Conservation (phyloP, 2,797 vertebrate genomes). For the Choloepus didactylus region DNA sequence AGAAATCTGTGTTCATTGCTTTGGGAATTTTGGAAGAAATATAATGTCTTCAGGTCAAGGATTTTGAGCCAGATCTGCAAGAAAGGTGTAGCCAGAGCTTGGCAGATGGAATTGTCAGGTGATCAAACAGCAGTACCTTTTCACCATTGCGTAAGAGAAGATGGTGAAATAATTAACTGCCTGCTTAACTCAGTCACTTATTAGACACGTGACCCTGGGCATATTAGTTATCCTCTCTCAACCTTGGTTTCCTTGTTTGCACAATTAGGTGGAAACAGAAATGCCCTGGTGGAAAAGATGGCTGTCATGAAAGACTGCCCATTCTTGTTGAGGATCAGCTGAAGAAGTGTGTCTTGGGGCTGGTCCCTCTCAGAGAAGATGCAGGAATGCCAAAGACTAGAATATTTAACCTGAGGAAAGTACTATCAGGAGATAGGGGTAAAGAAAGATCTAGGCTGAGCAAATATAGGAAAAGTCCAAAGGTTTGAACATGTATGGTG, state of each 20-base stretch:
- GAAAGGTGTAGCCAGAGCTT: not conserved
- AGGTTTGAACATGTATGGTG: rapidly evolving
- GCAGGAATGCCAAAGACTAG: not conserved
- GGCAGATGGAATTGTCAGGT: not conserved
- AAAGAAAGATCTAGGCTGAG: not conserved
- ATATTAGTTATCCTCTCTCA: not conserved
- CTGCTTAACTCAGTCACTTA: not conserved
- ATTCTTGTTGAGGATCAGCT: not conserved
- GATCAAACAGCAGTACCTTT: not conserved
- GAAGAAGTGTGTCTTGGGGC: not conserved
- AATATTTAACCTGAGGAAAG: not conserved
- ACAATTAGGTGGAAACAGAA: not conserved
- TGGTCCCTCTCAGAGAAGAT: not conserved
- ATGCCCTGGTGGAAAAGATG: not conserved
- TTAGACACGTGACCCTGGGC: not conserved
- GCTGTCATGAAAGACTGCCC: not conserved
- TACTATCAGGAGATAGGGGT: not conserved
- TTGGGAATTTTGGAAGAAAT: conserved; percentile 22
- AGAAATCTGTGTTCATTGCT: not conserved
- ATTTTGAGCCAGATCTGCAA: not conserved
- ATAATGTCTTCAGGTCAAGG: not conserved
- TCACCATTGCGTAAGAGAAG: not conserved
- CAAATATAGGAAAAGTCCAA: not conserved
- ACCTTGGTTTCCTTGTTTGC: not conserved
- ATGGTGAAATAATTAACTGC: not conserved